These are phyloP conservation scores for Prunella himalayana DNA, from an alignment of 2,113 vertebrate species.

Conservation along the genomic window DNA sequence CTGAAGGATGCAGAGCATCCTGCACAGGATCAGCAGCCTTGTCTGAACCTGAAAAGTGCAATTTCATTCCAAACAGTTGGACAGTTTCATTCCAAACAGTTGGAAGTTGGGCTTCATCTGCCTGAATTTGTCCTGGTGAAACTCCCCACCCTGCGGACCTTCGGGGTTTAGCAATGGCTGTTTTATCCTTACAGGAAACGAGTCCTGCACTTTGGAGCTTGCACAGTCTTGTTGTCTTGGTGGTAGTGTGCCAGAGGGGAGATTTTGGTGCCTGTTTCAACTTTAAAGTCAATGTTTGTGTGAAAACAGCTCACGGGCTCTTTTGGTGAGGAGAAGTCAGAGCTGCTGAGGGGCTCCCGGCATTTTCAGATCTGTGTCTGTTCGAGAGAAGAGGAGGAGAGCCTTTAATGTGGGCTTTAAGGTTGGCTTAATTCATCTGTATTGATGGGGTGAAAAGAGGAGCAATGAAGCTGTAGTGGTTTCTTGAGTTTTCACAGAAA, in stretches of 20 bases:
- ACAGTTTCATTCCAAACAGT: not conserved
- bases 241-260: not conserved
- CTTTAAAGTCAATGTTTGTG: not conserved
- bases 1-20: not conserved
- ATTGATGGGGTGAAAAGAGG: not conserved
- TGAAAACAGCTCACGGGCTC: not conserved
- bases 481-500: not conserved
- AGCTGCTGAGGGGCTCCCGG: not conserved
- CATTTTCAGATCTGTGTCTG: not conserved
- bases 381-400: not conserved
- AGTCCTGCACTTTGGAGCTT: not conserved
- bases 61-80: not conserved
- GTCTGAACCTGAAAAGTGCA: not conserved
- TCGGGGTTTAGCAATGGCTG: not conserved
- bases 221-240: rapidly evolving
- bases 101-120: rapidly evolving
- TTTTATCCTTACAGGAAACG: not conserved
- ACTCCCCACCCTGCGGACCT: not conserved
- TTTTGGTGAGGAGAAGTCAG: not conserved
- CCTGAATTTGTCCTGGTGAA: not conserved
- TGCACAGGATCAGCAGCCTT: not conserved
- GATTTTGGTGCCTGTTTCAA: not conserved
- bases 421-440: not conserved
- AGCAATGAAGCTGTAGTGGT: not conserved
- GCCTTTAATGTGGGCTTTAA: not conserved